Base-by-base conservation (phyloP, 2,888 invertebrate genomes). In the Heliconius charithonia region DNA sequence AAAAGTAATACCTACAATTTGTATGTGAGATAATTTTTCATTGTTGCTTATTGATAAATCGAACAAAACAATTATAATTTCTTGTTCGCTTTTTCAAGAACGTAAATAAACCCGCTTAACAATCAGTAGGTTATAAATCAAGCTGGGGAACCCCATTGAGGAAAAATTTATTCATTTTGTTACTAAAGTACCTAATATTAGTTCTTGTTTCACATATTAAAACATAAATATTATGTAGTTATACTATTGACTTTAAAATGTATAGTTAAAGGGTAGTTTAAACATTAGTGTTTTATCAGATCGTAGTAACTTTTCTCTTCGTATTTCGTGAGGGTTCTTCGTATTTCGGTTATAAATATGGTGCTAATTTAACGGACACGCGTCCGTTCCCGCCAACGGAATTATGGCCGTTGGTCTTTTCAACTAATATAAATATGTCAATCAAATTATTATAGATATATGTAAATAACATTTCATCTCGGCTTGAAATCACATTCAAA, bases 341-440 rank as follows among this genome's bases (percentile, higher is more conserved):
- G n/a, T n/a, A n/a, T n/a, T n/a, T n/a, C 82, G 77, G 83, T 84
- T 92, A 92, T 90, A 92, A 91, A 92, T 91, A 90, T 88, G 88
- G 86, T 84, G 87, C 91, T 89, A 90, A 91, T 89, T 91, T 86
- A 85, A 87, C 84, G 85, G 83, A 89, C 86, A 87, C 86, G 90
- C 88, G 89, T 90, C 88, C 89, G 90, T 45, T 74, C 41, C 41
- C 41, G 41, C 74, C 63, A 45, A 74, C 89, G 89, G 86, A 84
- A 88, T 89, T 86, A 86, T 86, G 87, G 87, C 85, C 87, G 83
- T 88, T 88, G 87, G 87, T 88, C 87, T 84, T 29, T 51, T 56
- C 56, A n/a, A 32, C 56, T 29, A 71, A 29, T 71, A 76, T 70
- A 63, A 71, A 70, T 85, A 84, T 82, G 83, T 71, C 27, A 51